Evolutionary conservation across 37 sponge, comb jelly and placozoan species (phyloP).

Genomic region (Theonella swinhoei): DNA sequence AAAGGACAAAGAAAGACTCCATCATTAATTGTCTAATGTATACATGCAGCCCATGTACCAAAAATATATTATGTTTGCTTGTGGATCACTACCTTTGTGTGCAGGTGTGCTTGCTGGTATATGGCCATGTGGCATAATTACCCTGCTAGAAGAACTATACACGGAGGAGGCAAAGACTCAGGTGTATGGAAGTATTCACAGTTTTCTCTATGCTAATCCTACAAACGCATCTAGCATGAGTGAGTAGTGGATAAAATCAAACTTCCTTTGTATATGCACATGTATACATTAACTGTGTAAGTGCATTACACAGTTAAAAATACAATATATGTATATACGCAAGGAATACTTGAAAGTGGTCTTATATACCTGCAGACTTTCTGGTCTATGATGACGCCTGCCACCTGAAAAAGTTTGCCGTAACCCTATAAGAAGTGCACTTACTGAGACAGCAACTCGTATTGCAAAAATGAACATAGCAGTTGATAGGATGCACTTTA

Average conservation of each 20-base stretch:
- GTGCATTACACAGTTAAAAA: no score
- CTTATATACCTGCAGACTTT: constrained; percentile 20
- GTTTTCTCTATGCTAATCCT: constrained; percentile 26
- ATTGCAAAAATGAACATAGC: constrained; percentile 17
- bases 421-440: constrained; percentile 11
- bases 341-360: no score
- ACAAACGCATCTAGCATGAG: no score
- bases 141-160: constrained; percentile 25
- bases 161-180: constrained; percentile 17
- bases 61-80: background rate
- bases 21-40: constrained; percentile 26
- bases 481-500: constrained; percentile 56
- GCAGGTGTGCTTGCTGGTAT: constrained; percentile 45
- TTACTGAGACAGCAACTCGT: background rate
- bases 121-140: constrained; percentile 53
- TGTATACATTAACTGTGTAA: no score
- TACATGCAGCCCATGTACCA: background rate
- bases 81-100: no score
- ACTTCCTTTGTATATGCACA: no score
- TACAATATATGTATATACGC: no score
- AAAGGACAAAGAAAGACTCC: constrained; percentile 28
- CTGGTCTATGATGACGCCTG: constrained; percentile 62
- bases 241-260: no score
- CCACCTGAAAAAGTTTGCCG: constrained; percentile 32
- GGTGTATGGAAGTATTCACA: constrained; percentile 22